phyloP scores from a whole-genome alignment of 1,140 invertebrate genomes.

The Rhyacophila brunnea region DNA sequence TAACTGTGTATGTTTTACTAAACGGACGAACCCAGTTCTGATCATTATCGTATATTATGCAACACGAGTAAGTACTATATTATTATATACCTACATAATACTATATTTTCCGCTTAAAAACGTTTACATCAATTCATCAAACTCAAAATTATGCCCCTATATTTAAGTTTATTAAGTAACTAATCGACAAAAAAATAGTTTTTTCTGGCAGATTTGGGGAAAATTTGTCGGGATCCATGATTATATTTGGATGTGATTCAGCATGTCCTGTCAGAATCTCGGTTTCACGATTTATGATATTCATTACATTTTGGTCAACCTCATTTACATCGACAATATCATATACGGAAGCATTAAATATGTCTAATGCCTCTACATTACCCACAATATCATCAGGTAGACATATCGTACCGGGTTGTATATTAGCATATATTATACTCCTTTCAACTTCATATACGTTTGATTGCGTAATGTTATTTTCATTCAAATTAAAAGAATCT shows the following conservation, averaged over 20 bases:
- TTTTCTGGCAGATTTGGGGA: slow-evolving; percentile 44
- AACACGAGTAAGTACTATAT: too few relatives aligned
- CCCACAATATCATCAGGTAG: slow-evolving; percentile 5
- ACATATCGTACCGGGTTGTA: neutral
- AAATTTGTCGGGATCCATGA: slow-evolving; percentile 12
- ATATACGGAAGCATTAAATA: neutral
- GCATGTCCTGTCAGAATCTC: neutral
- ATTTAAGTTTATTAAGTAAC: too few relatives aligned
- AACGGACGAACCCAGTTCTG: too few relatives aligned
- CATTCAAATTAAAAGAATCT: too few relatives aligned
- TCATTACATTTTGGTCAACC: neutral
- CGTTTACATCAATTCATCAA: too few relatives aligned
- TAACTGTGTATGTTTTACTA: too few relatives aligned
- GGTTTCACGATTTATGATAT: neutral
- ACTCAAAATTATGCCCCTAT: too few relatives aligned
- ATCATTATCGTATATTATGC: too few relatives aligned
- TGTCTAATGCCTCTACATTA: slow-evolving; percentile 4
- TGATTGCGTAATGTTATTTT: too few relatives aligned
- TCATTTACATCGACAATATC: neutral
- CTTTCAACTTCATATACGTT: too few relatives aligned
- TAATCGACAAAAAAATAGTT: slow-evolving; percentile 46
- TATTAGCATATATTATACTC: neutral
- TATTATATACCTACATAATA: too few relatives aligned
- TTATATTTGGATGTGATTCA: neutral
- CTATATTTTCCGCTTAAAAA: too few relatives aligned